Percentiles rank a stretch among this genome's conserved stretches.
phyloP scores from a whole-genome alignment of 2,888 invertebrate species.

The Metallyticus violacea region DNA sequence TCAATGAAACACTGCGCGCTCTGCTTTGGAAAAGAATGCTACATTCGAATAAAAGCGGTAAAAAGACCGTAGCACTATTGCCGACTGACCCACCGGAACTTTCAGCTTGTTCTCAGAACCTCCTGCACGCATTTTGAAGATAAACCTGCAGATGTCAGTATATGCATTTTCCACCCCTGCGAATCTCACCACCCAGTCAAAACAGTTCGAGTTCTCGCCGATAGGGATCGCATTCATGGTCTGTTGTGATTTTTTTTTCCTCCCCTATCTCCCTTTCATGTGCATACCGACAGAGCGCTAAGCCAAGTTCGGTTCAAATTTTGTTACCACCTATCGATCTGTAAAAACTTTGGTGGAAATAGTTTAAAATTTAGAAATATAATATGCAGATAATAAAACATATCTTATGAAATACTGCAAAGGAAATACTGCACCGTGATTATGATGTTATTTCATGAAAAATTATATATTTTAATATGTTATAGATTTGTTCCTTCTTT shows the following conservation, averaged over 20 bases:
- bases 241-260: background rate
- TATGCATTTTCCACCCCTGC: conserved; percentile 10
- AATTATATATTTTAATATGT: no score
- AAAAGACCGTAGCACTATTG: background rate
- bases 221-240: background rate
- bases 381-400: no score
- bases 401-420: no score
- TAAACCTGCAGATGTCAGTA: conserved; percentile 1
- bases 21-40: background rate
- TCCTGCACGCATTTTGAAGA: background rate
- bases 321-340: no score
- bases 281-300: no score
- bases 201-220: background rate
- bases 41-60: background rate
- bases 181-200: background rate
- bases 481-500: no score
- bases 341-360: no score
- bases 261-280: background rate
- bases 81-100: conserved; percentile 1
- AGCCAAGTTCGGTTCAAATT: no score
- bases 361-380: no score
- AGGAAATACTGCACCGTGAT: no score
- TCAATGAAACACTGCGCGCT: background rate
- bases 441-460: no score
- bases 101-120: background rate